phyloP scores from a whole-genome alignment of 2,797 vertebrate genomes.

The Oceanodroma leucorhoa region DNA sequence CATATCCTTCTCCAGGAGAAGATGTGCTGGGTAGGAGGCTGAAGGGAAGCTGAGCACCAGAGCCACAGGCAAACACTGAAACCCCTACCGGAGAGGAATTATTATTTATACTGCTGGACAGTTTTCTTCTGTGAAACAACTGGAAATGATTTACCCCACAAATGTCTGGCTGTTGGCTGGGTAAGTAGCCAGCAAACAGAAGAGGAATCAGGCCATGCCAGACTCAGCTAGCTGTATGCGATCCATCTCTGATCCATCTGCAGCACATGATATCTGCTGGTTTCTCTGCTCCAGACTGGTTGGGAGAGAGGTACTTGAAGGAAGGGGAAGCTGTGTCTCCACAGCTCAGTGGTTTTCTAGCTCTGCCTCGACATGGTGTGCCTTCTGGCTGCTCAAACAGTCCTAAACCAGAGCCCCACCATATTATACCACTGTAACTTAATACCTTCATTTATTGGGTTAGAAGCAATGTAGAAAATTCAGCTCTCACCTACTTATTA shows the following conservation, averaged over 20 bases:
- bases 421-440: not conserved
- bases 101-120: slow-evolving; percentile 40
- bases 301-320: slow-evolving; percentile 51
- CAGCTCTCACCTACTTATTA: not conserved
- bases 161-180: slow-evolving; percentile 63
- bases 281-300: slow-evolving; percentile 53
- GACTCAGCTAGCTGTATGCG: slow-evolving; percentile 43
- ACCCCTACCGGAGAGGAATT: not conserved
- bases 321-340: slow-evolving; percentile 13
- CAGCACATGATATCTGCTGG: slow-evolving; percentile 59
- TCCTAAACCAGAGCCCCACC: not conserved
- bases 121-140: slow-evolving; percentile 63
- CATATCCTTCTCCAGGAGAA: not conserved
- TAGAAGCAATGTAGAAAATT: not conserved
- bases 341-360: slow-evolving; percentile 47
- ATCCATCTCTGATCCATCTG: slow-evolving; percentile 57
- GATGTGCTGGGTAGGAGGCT: not conserved
- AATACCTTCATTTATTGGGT: not conserved
- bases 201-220: slow-evolving; percentile 64
- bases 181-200: slow-evolving; percentile 61
- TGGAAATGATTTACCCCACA: slow-evolving; percentile 68
- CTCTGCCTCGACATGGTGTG: not conserved
- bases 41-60: not conserved
- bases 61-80: not conserved
- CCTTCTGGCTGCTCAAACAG: slow-evolving; percentile 20